Conservation (phyloP, 2,113 vertebrate species). For the Mionectes macconnelli region DNA sequence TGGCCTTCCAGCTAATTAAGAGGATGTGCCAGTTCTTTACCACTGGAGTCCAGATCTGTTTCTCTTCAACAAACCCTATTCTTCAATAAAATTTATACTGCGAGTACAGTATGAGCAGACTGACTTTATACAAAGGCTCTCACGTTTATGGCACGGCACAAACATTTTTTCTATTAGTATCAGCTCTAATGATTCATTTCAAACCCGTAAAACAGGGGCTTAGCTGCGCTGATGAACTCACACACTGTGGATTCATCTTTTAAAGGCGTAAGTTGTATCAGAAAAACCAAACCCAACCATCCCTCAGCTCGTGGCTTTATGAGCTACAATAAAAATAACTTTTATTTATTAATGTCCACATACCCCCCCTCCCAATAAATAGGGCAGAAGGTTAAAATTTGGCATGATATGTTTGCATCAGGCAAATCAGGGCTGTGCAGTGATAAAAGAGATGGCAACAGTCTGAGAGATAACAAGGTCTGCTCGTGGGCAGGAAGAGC, state of each 20-base stretch:
- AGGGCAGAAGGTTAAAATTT: not conserved
- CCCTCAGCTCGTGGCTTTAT: not conserved
- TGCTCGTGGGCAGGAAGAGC: not conserved
- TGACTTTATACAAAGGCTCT: not conserved
- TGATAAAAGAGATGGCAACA: not conserved
- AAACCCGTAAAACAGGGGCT: not conserved
- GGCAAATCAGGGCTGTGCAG: not conserved
- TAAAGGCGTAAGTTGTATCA: not conserved
- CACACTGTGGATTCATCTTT: not conserved
- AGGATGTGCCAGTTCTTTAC: not conserved
- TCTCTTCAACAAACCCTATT: conserved; percentile 8
- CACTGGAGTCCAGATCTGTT: conserved; percentile 17
- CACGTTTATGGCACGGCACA: not conserved
- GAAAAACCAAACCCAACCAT: not conserved
- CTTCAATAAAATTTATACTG: not conserved
- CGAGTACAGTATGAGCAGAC: not conserved
- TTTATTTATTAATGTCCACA: not conserved
- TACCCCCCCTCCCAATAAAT: not conserved
- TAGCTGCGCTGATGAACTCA: conserved; percentile 6
- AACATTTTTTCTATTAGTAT: not conserved
- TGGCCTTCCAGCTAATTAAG: conserved; percentile 18
- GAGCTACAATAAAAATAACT: not conserved
- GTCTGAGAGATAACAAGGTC: not conserved
- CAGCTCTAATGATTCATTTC: conserved; percentile 8
- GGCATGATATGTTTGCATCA: not conserved